These are phyloP conservation scores for Chorisops tibialis DNA, from an alignment of 2,888 invertebrate genomes.

Conservation along the genomic window DNA sequence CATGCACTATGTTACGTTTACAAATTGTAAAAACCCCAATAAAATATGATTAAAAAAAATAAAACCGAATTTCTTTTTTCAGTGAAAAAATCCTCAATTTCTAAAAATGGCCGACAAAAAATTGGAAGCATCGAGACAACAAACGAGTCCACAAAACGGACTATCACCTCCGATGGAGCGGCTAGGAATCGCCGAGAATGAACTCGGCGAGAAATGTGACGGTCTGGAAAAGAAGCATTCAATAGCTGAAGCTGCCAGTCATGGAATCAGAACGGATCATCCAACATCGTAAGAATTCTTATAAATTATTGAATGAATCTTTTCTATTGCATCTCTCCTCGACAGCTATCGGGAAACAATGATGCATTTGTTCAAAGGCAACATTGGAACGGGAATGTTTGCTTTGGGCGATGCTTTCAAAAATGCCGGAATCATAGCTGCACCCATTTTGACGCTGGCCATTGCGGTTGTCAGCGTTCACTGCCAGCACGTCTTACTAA, in stretches of 20 bases:
- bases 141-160: not conserved
- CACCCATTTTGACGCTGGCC: conserved; percentile 70
- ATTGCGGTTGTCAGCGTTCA: conserved; percentile 86
- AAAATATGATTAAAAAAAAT: no score
- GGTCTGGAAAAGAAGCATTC: not conserved
- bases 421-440: conserved; percentile 84
- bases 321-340: not conserved
- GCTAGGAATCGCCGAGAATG: not conserved
- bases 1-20: no score
- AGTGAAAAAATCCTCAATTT: no score
- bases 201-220: not conserved
- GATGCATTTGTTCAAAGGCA: conserved; percentile 91
- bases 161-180: not conserved
- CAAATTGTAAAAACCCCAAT: no score
- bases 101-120: not conserved
- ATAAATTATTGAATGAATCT: not conserved
- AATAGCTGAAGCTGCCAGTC: conserved; percentile 20
- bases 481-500: conserved; percentile 87
- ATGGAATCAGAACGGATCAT: conserved; percentile 33
- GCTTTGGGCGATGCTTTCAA: conserved; percentile 94
- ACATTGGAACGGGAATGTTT: conserved; percentile 92
- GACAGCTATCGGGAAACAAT: conserved; percentile 79
- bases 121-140: not conserved
- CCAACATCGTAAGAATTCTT: conserved; percentile 35
- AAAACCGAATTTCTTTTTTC: no score